These are phyloP conservation scores for Salvator merianae DNA, from an alignment of 2,113 vertebrate species.

Conservation along the genomic window DNA sequence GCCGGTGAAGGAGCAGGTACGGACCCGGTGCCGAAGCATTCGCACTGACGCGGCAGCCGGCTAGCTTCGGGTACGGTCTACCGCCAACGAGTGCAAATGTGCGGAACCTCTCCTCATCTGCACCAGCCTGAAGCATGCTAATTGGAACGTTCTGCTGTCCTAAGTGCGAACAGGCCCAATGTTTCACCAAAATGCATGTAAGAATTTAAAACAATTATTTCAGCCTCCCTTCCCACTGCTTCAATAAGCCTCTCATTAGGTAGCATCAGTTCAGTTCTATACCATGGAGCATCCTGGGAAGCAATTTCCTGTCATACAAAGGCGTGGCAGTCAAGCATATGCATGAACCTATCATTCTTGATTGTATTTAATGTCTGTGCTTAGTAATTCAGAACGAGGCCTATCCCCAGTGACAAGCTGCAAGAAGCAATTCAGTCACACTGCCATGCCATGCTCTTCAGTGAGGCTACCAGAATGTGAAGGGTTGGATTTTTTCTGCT, in stretches of 20 bases:
- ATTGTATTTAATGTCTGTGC: conserved; percentile 4
- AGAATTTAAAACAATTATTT: not conserved
- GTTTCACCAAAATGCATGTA: not conserved
- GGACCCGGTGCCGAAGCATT: too few species aligned
- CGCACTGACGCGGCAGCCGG: too few species aligned
- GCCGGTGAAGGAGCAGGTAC: too few species aligned
- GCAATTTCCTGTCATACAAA: conserved; percentile 9
- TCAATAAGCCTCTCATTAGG: not conserved
- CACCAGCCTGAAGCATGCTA: too few species aligned
- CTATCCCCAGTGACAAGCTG: not conserved
- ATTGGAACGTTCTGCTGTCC: too few species aligned
- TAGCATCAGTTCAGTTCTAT: conserved; percentile 6
- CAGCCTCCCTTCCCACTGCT: too few species aligned
- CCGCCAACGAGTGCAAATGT: too few species aligned
- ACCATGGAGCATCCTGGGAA: conserved; percentile 15
- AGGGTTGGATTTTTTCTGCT: not conserved
- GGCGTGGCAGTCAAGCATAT: conserved; percentile 4
- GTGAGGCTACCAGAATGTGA: not conserved
- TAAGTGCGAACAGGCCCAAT: too few species aligned
- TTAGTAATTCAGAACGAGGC: conserved; percentile 11
- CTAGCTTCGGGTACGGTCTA: too few species aligned
- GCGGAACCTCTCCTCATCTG: too few species aligned
- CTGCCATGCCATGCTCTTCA: not conserved
- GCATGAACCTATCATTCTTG: conserved; percentile 1
- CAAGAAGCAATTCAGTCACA: not conserved